A percentile compares a stretch with the other conserved stretches of the same genome.
phyloP scores from a whole-genome alignment of 1,140 invertebrate species.

The Penaeus vannamei region DNA sequence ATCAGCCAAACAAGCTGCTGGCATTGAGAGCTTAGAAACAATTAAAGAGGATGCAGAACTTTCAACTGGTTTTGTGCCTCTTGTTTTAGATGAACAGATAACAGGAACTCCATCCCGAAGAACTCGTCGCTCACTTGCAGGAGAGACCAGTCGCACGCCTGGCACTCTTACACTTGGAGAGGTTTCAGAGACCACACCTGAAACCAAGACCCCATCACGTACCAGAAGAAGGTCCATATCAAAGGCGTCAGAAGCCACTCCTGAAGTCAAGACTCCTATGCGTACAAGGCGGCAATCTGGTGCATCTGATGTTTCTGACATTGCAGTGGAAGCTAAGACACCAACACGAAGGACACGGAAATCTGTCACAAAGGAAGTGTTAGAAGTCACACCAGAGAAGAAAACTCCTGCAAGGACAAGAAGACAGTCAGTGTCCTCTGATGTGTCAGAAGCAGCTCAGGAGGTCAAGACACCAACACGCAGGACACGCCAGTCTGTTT shows the following conservation, averaged over 20 bases:
- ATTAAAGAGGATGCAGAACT: conserved; percentile 42
- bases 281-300: too few relatives aligned
- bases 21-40: conserved; percentile 32
- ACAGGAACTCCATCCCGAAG: not conserved
- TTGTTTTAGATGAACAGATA: not conserved
- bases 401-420: conserved; percentile 27
- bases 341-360: conserved; percentile 10
- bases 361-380: not conserved
- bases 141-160: not conserved
- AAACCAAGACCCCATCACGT: too few relatives aligned
- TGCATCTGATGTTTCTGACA: not conserved
- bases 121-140: not conserved
- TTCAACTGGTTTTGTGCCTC: not conserved
- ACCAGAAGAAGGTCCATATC: too few relatives aligned
- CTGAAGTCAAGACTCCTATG: too few relatives aligned
- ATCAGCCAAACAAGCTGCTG: not conserved
- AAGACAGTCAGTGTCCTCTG: conserved; percentile 37
- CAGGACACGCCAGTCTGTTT: not conserved
- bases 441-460: not conserved
- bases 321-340: not conserved
- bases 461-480: not conserved
- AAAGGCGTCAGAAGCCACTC: too few relatives aligned
- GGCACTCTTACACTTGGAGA: not conserved
- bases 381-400: conserved; percentile 6
- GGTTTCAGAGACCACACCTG: too few relatives aligned